A percentile compares a stretch with the other conserved stretches of the same genome.
phyloP scores from a whole-genome alignment of 2,113 vertebrate species.

The Glaucidium brasilianum region DNA sequence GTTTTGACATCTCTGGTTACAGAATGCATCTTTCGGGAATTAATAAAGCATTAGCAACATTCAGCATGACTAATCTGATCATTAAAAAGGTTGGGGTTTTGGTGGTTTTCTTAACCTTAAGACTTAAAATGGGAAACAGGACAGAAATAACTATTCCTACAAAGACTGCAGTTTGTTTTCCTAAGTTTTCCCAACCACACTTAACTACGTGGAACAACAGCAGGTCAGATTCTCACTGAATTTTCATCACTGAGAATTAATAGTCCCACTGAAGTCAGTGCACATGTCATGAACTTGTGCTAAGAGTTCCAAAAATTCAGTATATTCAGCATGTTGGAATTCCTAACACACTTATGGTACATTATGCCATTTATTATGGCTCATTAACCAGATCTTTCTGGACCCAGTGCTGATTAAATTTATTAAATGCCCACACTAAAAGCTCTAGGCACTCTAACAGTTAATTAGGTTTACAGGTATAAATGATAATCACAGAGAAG shows the following conservation, averaged over 20 bases:
- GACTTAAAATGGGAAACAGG: neutral
- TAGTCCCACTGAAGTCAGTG: neutral
- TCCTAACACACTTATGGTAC: neutral
- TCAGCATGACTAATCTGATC: neutral
- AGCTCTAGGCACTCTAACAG: neutral
- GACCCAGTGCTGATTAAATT: neutral
- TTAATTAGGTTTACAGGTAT: slow-evolving; percentile 15
- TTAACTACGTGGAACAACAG: rapidly evolving
- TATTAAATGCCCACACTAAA: neutral
- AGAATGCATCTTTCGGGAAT: neutral
- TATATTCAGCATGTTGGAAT: neutral
- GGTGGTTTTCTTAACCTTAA: neutral
- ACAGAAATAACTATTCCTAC: neutral
- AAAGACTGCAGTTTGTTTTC: neutral
- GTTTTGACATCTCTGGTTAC: slow-evolving; percentile 1
- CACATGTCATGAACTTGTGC: neutral
- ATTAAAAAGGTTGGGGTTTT: neutral
- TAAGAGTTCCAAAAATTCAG: neutral
- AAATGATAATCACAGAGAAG: neutral
- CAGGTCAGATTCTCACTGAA: neutral
- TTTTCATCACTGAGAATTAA: neutral
- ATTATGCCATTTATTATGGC: neutral
- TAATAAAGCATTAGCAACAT: neutral
- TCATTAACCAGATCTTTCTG: neutral
- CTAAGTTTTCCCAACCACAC: neutral